Base-by-base conservation (phyloP, 2,888 invertebrate genomes). In the Eupithecia vulgata region DNA sequence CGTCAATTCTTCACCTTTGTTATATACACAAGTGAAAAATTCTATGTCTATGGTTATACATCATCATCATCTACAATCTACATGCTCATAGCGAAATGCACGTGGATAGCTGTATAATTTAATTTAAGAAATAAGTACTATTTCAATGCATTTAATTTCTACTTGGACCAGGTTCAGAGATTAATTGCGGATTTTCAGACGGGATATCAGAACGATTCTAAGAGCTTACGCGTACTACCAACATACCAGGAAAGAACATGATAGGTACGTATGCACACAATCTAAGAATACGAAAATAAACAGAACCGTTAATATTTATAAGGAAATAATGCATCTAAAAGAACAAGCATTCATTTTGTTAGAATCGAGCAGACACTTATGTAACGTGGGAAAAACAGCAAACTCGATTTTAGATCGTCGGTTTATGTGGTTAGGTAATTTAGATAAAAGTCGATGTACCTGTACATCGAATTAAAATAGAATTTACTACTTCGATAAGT, bases 61-160 rank as follows among this genome's bases (percentile, higher is more conserved):
- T n/a, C n/a, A n/a, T 79, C 75, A 81, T 81, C 75, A 75, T 71
- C 84, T 81, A 62, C 17, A 8, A n/a, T n/a, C 13, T 25, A 68
- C 91, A 91, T 88, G 90, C 90, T 89, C 92, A 91, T 87, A 90
- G 75, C 48, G 30, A 71, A 65, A 67, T 75, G 75, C 75, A 84
- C 81, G 70, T 67, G 67, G 61, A 34, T 17, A 61, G 13, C 59
- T 59, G 15, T 17, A 34, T 17, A 34, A 61, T 61, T 34, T 8
- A 17, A 57, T 25, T 25, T 5, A 57, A 57, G 25, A 25, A 57
- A 57, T 25, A 25, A 57, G 25, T 25, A 57, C 57, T 57, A 25
- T 25, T 57, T 57, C 12, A 57, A 57, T 57, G 25, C 25, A 25
- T 52, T 52, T 52, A 57, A 57, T 25, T 25, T 25, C 57, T 12